Base-by-base conservation (phyloP, 2,797 vertebrate genomes). In the Chaunax sp. region DNA sequence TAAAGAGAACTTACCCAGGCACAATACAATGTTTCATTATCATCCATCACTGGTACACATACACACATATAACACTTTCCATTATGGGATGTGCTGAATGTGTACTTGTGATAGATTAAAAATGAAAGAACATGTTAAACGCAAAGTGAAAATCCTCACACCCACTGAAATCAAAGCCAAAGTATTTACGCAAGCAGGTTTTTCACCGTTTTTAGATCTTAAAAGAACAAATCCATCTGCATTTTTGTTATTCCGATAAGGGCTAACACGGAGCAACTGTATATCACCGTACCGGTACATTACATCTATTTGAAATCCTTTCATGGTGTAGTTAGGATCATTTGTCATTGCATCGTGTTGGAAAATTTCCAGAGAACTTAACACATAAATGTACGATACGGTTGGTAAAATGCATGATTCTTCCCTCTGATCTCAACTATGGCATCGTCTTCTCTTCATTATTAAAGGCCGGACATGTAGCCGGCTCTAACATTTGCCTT, bases 401-500 rank as follows among this genome's bases (percentile, higher is more conserved):
- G 46, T 50, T 52, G 40, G 46, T 20, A 28, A 73, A 40, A 47
- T 44, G 15, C 30, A 78, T 81, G 56, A 61, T 50, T 4, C 28
- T 33, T 67, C 0, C 4, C 51, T 81, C 52, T 62, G 75, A 77
- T 65, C 63, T 22, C n/a, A 49, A 63, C 50, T 51, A 44, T 16
- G 12, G 38, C 37, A 62, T 4, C 46, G 40, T 18, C 46, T 22
- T 58, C 46, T 58, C 57, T 69, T 77, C 71, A 52, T 67, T 72
- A 64, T 62, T 33, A 73, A 76, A 76, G 61, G 61, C 64, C 50
- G 50, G 58, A 51, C 65, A 73, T 58, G 37, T 5, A 35, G 57
- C 4, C 56, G 23, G 58, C 49, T 45, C 11, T 20, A 50, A 18
- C 3, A 68, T 49, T 45, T 54, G 26, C 37, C 38, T n/a, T 1